These are phyloP conservation scores for Odontothrips loti DNA, from an alignment of 2,888 invertebrate species.

Conservation along the genomic window DNA sequence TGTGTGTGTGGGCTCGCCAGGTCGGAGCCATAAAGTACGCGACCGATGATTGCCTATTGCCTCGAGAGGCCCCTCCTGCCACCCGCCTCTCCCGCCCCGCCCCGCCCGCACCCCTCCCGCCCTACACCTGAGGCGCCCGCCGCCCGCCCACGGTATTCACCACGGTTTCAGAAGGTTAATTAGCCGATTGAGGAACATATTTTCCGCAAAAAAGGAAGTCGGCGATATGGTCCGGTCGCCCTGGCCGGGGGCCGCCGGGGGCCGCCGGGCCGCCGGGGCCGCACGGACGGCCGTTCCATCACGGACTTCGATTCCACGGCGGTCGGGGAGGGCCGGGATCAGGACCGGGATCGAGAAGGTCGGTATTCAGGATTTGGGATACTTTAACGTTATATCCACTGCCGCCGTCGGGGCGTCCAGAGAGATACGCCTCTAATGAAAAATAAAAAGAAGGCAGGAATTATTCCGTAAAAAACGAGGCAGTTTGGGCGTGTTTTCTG, in stretches of 20 bases:
- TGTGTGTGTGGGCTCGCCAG: neutral
- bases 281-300: neutral
- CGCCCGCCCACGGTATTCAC: neutral
- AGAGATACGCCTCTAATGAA: neutral
- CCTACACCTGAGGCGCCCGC: neutral
- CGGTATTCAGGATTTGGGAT: no score
- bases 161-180: neutral
- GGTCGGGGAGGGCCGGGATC: neutral
- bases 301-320: neutral
- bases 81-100: neutral
- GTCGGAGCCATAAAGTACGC: neutral
- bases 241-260: no score
- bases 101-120: neutral
- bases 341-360: neutral
- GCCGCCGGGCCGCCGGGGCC: neutral
- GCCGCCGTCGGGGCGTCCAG: neutral
- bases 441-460: neutral
- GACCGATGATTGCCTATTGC: slow-evolving; percentile 19
- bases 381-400: no score
- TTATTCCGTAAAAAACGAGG: slow-evolving; percentile 8
- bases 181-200: neutral
- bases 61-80: neutral
- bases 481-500: slow-evolving; percentile 9
- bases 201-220: slow-evolving; percentile 13
- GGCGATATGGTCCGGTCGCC: neutral